phyloP scores from a whole-genome alignment of 2,113 vertebrate species.

The Ondatra zibethicus region DNA sequence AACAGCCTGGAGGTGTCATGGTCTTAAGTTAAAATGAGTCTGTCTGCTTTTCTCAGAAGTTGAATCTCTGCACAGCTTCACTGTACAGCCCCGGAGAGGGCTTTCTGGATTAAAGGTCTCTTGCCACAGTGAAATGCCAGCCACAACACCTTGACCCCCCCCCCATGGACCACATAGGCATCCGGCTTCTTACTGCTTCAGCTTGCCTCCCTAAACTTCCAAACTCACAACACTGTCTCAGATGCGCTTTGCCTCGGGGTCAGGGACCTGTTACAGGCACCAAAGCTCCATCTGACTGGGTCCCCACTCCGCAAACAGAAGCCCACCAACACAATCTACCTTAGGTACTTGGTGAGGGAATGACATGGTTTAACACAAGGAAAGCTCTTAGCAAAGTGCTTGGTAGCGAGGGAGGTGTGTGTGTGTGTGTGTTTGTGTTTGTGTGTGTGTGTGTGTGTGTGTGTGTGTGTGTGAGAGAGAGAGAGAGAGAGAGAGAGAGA shows the following conservation, averaged over 20 bases:
- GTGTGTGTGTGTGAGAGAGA: not conserved
- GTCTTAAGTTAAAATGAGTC: not conserved
- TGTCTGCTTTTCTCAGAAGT: not conserved
- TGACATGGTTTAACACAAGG: not conserved
- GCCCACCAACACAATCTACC: not conserved
- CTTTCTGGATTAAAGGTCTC: not conserved
- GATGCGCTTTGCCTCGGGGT: not conserved
- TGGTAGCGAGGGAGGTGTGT: not conserved
- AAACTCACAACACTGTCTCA: not conserved
- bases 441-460: not conserved
- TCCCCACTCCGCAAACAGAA: not conserved
- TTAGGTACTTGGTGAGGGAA: accelerated
- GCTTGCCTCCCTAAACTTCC: no score
- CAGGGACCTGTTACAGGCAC: not conserved
- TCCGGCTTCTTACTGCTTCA: not conserved
- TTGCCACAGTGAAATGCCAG: not conserved
- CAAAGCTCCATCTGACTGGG: not conserved
- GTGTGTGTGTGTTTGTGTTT: no score
- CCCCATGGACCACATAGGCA: not conserved
- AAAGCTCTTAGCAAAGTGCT: not conserved
- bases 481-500: no score
- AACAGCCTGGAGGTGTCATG: not conserved
- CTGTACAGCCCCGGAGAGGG: accelerated
- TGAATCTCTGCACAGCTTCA: not conserved
- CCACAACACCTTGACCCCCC: not conserved